These are phyloP conservation scores for Globodera rostochiensis DNA, from an alignment of 1,140 invertebrate genomes.

Conservation along the genomic window DNA sequence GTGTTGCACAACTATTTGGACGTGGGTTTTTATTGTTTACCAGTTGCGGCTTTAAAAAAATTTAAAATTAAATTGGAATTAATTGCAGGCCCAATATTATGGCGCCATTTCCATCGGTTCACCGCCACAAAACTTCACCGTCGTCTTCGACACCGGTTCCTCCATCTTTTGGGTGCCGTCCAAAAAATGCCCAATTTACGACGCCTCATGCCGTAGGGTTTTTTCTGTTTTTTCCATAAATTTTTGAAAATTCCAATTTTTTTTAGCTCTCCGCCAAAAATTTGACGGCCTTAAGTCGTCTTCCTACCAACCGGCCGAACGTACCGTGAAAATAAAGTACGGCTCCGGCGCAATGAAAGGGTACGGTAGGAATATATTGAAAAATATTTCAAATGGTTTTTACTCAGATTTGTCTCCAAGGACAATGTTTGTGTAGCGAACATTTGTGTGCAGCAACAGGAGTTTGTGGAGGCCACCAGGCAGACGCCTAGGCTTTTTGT, in stretches of 20 bases:
- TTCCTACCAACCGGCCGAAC: constrained; percentile 84
- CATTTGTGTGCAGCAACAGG: constrained; percentile 72
- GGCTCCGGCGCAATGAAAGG: constrained; percentile 93
- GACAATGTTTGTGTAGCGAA: constrained; percentile 51
- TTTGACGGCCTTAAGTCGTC: constrained; percentile 85
- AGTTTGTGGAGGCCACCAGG: constrained; percentile 90
- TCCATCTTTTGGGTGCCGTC: no score
- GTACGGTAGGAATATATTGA: constrained; percentile 68
- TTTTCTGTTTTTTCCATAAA: not conserved
- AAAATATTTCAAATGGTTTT: not conserved
- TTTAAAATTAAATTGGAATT: not conserved
- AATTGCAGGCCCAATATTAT: constrained; percentile 89
- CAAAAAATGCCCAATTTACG: constrained; percentile 85
- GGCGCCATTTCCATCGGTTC: constrained; percentile 87
- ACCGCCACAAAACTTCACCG: constrained; percentile 87
- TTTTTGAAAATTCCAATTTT: constrained; percentile 59
- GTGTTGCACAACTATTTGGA: constrained; percentile 87
- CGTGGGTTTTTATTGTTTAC: constrained; percentile 15
- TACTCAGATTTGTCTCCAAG: constrained; percentile 23
- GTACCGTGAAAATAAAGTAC: constrained; percentile 87
- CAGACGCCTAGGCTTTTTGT: no score
- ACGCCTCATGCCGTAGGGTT: constrained; percentile 86
- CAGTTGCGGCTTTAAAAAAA: not conserved
- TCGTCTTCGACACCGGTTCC: constrained; percentile 66
- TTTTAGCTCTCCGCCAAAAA: constrained; percentile 85